Evolutionary conservation across 2,888 invertebrate species (phyloP).

Genomic region (Norana najaformis): DNA sequence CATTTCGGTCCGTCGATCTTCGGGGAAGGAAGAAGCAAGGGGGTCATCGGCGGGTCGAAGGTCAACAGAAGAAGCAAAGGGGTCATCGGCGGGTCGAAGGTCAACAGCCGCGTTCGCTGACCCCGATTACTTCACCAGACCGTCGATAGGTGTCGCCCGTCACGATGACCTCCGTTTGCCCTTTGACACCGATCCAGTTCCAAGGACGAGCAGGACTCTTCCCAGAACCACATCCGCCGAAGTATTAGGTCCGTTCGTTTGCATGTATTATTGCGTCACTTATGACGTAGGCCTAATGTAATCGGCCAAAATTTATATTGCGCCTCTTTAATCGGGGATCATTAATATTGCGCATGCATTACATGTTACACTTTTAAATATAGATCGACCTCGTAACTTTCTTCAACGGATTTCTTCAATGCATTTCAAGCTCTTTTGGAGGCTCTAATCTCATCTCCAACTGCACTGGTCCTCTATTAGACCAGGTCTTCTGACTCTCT

Average conservation of each 20-base stretch:
- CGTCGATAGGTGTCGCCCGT: background rate
- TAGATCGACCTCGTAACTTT: no score
- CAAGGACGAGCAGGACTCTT: background rate
- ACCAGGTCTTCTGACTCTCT: no score
- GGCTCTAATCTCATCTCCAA: no score
- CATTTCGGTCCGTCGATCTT: background rate
- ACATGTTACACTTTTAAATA: no score
- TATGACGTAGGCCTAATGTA: background rate
- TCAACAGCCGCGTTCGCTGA: background rate
- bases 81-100: background rate
- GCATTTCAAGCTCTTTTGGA: no score
- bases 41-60: background rate
- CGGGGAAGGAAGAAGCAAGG: no score
- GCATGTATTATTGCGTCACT: background rate
- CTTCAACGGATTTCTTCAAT: no score
- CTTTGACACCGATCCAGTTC: background rate
- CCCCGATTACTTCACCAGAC: background rate
- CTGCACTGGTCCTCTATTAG: no score
- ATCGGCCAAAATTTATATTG: background rate
- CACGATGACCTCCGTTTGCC: background rate
- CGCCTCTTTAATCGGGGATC: background rate
- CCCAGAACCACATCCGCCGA: background rate
- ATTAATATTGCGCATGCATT: background rate
- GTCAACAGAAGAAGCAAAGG: background rate
- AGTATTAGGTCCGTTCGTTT: background rate